Conservation (phyloP, 2,113 vertebrate species). For the Entelurus aequoreus region DNA sequence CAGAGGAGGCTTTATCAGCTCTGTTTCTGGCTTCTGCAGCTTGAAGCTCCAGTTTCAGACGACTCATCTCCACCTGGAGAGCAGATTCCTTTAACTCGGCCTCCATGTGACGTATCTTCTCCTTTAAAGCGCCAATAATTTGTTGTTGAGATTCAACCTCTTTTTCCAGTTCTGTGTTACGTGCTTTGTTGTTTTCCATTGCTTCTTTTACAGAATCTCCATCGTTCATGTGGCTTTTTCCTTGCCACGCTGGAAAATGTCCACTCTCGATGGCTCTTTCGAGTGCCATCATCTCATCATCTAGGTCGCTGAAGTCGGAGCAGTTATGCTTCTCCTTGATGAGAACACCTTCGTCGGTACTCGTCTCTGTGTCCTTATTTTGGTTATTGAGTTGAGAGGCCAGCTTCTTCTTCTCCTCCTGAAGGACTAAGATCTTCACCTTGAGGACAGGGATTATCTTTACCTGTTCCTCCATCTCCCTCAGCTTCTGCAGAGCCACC, state of each 20-base stretch:
- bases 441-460: conserved; percentile 94
- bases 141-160: conserved; percentile 85
- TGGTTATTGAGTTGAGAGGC: conserved; percentile 78
- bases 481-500: conserved; percentile 87
- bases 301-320: conserved; percentile 57
- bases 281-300: conserved; percentile 82
- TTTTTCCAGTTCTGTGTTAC: conserved; percentile 74
- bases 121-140: conserved; percentile 81
- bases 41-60: conserved; percentile 85
- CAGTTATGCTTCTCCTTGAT: conserved; percentile 59
- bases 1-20: conserved; percentile 75
- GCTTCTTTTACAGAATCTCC: conserved; percentile 42
- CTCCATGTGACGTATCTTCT: conserved; percentile 83
- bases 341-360: conserved; percentile 70
- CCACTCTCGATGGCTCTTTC: conserved; percentile 81
- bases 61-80: conserved; percentile 86
- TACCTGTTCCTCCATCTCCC: conserved; percentile 93
- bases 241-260: conserved; percentile 57
- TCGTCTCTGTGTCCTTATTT: conserved; percentile 61
- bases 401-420: conserved; percentile 90
- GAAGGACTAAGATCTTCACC: conserved; percentile 91
- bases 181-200: conserved; percentile 53
- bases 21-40: conserved; percentile 82
- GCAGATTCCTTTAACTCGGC: conserved; percentile 87
- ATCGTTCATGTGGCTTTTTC: conserved; percentile 39